Evolutionary conservation across 2,113 vertebrate species (phyloP), one percentile per base, ranked within the genome.

Genomic region (Sceloporus tristichus): DNA sequence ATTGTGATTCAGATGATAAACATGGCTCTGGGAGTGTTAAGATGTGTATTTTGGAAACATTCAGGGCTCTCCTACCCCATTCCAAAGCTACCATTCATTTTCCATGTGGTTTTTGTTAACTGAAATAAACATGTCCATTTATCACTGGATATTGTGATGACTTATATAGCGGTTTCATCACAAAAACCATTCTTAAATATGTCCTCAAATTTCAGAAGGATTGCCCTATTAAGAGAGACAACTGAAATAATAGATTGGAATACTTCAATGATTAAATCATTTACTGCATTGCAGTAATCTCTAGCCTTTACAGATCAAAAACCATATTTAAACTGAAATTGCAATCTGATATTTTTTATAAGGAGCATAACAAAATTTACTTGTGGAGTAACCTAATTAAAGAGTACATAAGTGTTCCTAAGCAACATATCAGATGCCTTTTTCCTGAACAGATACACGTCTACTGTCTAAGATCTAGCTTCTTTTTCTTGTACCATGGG

Each of bases 101-200:
- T 21, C 79, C 86, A 81, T 53, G 42, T 87, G 86, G 86, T 68
- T 34, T 19, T 21, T 81, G 34, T 82, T 81, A 82, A 66, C 54
- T 87, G 59, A 76, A 82, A 13, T 23, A 82, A 87, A 56, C 27
- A 87, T 87, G 79, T 65, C 54, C 40, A 82, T 87, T 54, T 82
- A 62, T 82, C 56, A 73, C 7, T 81, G 34, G 19, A 82, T 9
- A 34, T 27, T 53, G 29, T 66, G 23, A 66, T 25, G 66, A 11
- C 66, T 82, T 82, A 25, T 66, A 59, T 75, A 59, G 77, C 19
- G n/a, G 53, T 74, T 87, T 38, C 21, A 66, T 82, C 38, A 82
- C 54, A 75, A 81, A 81, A 62, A 40, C 25, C 75, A 68, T 82
- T 81, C 53, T 81, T 65, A 82, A 87, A 53, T 18, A 34, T 81